Conservation (phyloP, 2,888 invertebrate species). For the Hirudinaria manillensis region DNA sequence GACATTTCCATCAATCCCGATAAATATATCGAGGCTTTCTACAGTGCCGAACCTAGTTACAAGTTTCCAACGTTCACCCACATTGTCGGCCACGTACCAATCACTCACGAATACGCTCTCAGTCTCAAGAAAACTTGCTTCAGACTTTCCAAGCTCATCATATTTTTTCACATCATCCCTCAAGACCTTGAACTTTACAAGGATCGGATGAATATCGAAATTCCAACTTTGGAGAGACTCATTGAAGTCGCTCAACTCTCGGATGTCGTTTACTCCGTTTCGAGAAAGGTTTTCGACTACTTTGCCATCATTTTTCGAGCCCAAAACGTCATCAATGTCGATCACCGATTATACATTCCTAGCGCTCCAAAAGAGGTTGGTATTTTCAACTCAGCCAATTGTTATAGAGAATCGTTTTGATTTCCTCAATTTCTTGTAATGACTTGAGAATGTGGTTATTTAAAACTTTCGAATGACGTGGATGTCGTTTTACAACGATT, state of each 20-base stretch:
- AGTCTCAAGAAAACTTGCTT: slow-evolving; percentile 32
- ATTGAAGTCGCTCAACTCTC: slow-evolving; percentile 24
- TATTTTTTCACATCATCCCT: slow-evolving; percentile 40
- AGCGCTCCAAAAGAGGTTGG: slow-evolving; percentile 35
- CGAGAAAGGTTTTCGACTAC: slow-evolving; percentile 38
- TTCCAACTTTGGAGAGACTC: slow-evolving; percentile 23
- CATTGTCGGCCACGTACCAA: slow-evolving; percentile 39
- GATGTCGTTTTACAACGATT: neutral
- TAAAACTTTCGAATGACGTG: neutral
- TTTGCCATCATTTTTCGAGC: slow-evolving; percentile 39
- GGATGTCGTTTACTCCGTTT: slow-evolving; percentile 40
- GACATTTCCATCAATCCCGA: slow-evolving; percentile 22
- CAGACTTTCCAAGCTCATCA: slow-evolving; percentile 36
- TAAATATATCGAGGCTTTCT: slow-evolving; percentile 20
- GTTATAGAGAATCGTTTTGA: neutral
- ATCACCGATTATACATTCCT: slow-evolving; percentile 39
- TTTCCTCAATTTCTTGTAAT: neutral
- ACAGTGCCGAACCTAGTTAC: slow-evolving; percentile 24
- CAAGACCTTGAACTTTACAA: slow-evolving; percentile 35
- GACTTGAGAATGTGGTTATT: neutral
- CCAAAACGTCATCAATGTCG: slow-evolving; percentile 32
- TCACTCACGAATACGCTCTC: slow-evolving; percentile 38
- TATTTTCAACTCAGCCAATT: neutral
- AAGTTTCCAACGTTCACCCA: slow-evolving; percentile 30
- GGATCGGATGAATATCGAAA: slow-evolving; percentile 22